Percentiles rank a stretch among this genome's conserved stretches.
Evolutionary conservation across 2,888 invertebrate genomes (phyloP).

Genomic region (Oscheius onirici): DNA sequence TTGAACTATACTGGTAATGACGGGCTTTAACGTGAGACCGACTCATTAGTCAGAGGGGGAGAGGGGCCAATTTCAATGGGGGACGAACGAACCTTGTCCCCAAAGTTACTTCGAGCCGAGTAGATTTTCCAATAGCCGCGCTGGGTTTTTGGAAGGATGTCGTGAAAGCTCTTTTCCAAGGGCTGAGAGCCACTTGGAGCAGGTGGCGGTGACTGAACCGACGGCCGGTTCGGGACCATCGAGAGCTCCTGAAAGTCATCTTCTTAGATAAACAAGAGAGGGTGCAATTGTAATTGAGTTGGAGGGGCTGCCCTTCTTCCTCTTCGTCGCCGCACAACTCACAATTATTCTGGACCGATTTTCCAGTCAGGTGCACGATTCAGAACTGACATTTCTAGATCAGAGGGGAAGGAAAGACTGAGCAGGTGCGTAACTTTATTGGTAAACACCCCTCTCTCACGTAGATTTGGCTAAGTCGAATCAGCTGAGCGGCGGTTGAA

Average conservation of each 20-base stretch:
- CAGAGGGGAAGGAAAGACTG: too few relatives aligned
- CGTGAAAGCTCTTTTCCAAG: conserved; percentile 30
- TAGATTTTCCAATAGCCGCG: conserved; percentile 61
- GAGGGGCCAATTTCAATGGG: too few relatives aligned
- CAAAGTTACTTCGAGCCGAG: conserved; percentile 56
- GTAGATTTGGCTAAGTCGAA: neutral
- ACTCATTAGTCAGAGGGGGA: neutral
- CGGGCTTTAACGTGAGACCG: too few relatives aligned
- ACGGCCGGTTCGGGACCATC: conserved; percentile 51
- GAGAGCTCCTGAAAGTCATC: conserved; percentile 53
- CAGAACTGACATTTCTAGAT: too few relatives aligned
- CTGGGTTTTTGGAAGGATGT: conserved; percentile 12
- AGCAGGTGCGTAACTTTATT: too few relatives aligned
- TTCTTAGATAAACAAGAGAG: neutral
- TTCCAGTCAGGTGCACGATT: too few relatives aligned
- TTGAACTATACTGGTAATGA: too few relatives aligned
- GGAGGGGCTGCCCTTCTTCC: neutral
- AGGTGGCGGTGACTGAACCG: conserved; percentile 46
- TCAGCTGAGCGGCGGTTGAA: neutral
- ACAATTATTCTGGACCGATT: too few relatives aligned
- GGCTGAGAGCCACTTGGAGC: conserved; percentile 28
- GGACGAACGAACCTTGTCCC: conserved; percentile 52
- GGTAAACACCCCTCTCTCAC: too few relatives aligned
- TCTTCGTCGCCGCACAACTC: too few relatives aligned
- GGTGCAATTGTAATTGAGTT: conserved; percentile 2